Percentiles rank a stretch among this genome's conserved stretches.
phyloP scores from a whole-genome alignment of 2,888 invertebrate genomes.

The Meiosimyza decipiens region DNA sequence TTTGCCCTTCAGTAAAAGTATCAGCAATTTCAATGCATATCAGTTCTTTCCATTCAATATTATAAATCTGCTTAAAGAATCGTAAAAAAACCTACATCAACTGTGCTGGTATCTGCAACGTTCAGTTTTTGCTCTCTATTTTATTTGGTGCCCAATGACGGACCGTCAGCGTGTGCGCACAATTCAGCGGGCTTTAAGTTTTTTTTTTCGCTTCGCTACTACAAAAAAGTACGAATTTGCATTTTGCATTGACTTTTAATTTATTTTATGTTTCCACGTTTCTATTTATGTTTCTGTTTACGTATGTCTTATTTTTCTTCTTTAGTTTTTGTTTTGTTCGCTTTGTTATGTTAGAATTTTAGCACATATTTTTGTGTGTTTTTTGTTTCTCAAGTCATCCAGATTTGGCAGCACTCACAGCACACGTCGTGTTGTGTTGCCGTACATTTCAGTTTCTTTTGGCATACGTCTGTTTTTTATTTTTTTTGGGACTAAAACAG shows the following conservation, averaged over 20 bases:
- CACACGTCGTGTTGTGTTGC: constrained; percentile 18
- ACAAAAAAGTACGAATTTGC: neutral
- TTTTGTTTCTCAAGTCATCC: neutral
- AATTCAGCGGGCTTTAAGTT: too few species aligned
- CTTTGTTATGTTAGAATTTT: neutral
- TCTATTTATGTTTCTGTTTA: neutral
- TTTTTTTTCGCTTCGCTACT: too few species aligned
- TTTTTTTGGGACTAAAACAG: neutral
- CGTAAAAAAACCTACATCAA: too few species aligned
- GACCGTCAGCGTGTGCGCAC: too few species aligned
- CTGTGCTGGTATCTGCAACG: too few species aligned
- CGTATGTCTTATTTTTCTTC: neutral
- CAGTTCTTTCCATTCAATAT: too few species aligned
- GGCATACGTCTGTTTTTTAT: neutral
- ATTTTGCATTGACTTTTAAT: constrained; percentile 27
- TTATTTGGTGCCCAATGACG: too few species aligned
- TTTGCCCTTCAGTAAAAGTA: too few species aligned
- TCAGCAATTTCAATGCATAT: too few species aligned
- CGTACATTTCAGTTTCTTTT: constrained; percentile 1
- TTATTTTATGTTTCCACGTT: constrained; percentile 20
- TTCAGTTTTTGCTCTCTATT: too few species aligned
- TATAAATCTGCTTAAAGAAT: too few species aligned
- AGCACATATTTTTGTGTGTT: neutral
- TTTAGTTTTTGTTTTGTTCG: neutral
- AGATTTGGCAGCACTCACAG: constrained; percentile 1